phyloP scores from a whole-genome alignment of 2,113 vertebrate genomes.

The Nycticebus coucang region DNA sequence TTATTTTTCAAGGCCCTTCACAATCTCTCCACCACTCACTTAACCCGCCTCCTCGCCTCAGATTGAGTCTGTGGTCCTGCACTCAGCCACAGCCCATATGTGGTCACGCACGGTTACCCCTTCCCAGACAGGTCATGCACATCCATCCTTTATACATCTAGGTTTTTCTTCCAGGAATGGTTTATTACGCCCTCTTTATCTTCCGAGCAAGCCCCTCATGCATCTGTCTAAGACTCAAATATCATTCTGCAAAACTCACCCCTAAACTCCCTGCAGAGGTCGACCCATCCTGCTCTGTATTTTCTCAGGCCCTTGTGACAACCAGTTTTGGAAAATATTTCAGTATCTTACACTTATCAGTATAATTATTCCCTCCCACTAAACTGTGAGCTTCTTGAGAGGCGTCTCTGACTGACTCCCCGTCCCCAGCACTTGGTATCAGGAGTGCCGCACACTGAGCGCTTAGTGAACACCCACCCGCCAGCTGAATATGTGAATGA shows the following conservation, averaged over 20 bases:
- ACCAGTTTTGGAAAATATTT: not conserved
- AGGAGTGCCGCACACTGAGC: rapidly evolving
- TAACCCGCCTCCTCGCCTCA: not conserved
- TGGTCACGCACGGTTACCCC: not conserved
- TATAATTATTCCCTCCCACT: constrained; percentile 1
- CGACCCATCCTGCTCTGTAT: not conserved
- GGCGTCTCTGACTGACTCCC: not conserved
- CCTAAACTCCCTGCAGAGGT: not conserved
- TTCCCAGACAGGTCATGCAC: not conserved
- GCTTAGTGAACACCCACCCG: not conserved
- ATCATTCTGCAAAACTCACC: not conserved
- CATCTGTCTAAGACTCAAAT: not conserved
- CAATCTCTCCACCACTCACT: not conserved
- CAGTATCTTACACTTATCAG: not conserved
- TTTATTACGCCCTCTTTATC: not conserved
- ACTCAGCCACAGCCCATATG: not conserved
- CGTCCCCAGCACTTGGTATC: rapidly evolving
- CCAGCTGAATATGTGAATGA: not conserved
- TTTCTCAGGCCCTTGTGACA: not conserved
- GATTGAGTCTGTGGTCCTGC: rapidly evolving
- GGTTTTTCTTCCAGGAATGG: not conserved
- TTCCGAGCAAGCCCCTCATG: not conserved
- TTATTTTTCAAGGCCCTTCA: not conserved
- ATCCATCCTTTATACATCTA: not conserved
- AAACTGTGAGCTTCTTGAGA: not conserved